A percentile compares a stretch with the other conserved stretches of the same genome.
Conservation (phyloP, 2,888 invertebrate species). For the Drosophila anceps region DNA sequence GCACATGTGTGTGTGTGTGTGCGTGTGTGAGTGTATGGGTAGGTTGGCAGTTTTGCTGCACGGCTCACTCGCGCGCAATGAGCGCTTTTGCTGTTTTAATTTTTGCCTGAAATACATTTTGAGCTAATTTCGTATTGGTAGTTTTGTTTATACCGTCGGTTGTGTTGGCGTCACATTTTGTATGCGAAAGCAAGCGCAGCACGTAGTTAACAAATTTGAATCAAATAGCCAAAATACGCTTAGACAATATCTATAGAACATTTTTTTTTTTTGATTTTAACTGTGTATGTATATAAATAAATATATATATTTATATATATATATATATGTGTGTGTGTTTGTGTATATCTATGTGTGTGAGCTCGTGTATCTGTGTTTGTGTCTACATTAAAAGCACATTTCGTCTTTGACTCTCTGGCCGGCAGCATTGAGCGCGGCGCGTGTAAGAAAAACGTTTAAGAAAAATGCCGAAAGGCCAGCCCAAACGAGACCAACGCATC, state of each 20-base stretch:
- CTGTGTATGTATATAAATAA: slow-evolving; percentile 5
- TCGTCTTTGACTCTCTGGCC: slow-evolving; percentile 39
- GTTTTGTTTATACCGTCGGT: slow-evolving; percentile 84
- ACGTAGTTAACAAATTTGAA: slow-evolving; percentile 56
- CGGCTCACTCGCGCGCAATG: slow-evolving; percentile 67
- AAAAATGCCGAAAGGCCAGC: slow-evolving; percentile 30
- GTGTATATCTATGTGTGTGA: slow-evolving; percentile 3
- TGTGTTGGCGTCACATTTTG: slow-evolving; percentile 77
- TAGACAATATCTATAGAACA: slow-evolving; percentile 36
- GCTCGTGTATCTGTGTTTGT: slow-evolving; percentile 8
- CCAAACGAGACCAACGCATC: slow-evolving; percentile 14
- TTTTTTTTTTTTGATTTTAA: no score
- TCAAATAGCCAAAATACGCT: slow-evolving; percentile 47
- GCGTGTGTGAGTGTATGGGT: slow-evolving; percentile 43
- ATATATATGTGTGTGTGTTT: not conserved
- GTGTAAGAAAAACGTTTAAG: slow-evolving; percentile 36
- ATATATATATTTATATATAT: not conserved
- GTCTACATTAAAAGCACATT: slow-evolving; percentile 29
- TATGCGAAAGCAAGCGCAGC: slow-evolving; percentile 71
- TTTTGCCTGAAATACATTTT: slow-evolving; percentile 83
- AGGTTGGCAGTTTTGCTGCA: slow-evolving; percentile 62
- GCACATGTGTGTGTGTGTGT: slow-evolving; percentile 13
- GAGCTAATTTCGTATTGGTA: slow-evolving; percentile 84
- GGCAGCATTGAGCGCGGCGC: slow-evolving; percentile 31
- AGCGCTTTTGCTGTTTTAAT: slow-evolving; percentile 77